Evolutionary conservation across 2,113 vertebrate genomes (phyloP).

Genomic region (Poeciliopsis prolifica): DNA sequence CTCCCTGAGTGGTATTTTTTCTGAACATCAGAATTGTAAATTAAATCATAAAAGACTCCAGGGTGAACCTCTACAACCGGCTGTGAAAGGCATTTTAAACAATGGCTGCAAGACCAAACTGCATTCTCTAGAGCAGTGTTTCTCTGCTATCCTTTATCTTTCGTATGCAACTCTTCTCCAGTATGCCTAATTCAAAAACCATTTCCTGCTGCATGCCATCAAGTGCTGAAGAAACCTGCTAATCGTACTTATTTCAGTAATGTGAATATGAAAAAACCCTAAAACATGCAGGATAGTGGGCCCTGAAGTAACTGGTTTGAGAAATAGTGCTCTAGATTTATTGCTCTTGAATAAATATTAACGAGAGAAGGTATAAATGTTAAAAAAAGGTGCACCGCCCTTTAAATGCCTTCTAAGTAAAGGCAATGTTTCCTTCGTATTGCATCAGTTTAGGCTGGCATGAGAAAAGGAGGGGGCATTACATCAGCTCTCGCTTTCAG

Average conservation of each 20-base stretch:
- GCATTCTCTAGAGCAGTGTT: background rate
- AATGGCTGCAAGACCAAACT: background rate
- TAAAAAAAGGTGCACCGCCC: background rate
- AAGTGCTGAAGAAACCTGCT: background rate
- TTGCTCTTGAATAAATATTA: background rate
- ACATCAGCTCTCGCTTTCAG: background rate
- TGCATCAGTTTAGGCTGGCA: background rate
- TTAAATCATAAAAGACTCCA: background rate
- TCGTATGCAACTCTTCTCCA: background rate
- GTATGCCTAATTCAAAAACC: background rate
- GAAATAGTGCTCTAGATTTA: too few relatives aligned
- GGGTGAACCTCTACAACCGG: background rate
- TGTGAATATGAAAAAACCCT: background rate
- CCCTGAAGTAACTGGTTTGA: too few relatives aligned
- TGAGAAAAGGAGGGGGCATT: background rate
- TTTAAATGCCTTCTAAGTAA: background rate
- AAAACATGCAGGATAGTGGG: too few relatives aligned
- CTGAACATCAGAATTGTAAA: background rate
- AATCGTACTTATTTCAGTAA: background rate
- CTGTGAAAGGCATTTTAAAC: background rate
- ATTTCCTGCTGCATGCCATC: background rate
- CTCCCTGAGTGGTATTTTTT: background rate
- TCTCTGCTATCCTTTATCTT: background rate
- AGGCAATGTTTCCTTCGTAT: background rate
- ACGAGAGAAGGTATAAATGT: background rate